phyloP scores from a whole-genome alignment of 2,113 vertebrate genomes.

The Maccullochella peelii region DNA sequence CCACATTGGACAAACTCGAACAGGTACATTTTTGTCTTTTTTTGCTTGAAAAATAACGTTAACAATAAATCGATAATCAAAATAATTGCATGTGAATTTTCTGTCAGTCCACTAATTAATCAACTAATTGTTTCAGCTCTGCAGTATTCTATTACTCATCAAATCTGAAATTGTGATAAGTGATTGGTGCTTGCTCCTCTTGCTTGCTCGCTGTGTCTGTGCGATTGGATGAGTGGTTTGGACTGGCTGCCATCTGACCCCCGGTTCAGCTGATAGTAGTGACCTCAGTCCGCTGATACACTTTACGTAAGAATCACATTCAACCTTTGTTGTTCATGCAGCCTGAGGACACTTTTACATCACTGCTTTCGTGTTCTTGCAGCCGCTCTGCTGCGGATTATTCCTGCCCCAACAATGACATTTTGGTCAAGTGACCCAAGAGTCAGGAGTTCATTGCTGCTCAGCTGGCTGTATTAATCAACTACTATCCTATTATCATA shows the following conservation, averaged over 20 bases:
- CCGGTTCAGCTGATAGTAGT: constrained; percentile 21
- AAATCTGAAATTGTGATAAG: not conserved
- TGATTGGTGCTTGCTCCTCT: not conserved
- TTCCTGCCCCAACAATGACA: constrained; percentile 6
- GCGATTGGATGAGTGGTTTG: constrained; percentile 1
- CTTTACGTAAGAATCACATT: constrained; percentile 43
- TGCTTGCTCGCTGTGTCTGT: not conserved
- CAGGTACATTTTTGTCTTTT: not conserved
- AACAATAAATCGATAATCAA: no score
- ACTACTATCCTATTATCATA: not conserved
- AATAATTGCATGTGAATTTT: not conserved
- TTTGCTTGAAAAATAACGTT: not conserved
- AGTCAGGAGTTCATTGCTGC: constrained; percentile 22
- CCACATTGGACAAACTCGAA: not conserved
- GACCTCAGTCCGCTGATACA: constrained; percentile 35
- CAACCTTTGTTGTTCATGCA: constrained; percentile 38
- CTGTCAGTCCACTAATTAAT: not conserved
- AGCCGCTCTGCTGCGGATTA: constrained; percentile 16
- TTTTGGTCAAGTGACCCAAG: constrained; percentile 21
- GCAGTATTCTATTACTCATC: not conserved
- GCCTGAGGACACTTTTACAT: constrained; percentile 46
- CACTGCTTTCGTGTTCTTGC: constrained; percentile 27
- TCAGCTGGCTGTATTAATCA: constrained; percentile 13
- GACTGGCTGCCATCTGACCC: constrained; percentile 18
- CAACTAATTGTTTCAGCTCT: not conserved